Percentiles rank a stretch among this genome's conserved stretches.
phyloP scores from a whole-genome alignment of 2,888 invertebrate species.

The Anthophora plumipes region DNA sequence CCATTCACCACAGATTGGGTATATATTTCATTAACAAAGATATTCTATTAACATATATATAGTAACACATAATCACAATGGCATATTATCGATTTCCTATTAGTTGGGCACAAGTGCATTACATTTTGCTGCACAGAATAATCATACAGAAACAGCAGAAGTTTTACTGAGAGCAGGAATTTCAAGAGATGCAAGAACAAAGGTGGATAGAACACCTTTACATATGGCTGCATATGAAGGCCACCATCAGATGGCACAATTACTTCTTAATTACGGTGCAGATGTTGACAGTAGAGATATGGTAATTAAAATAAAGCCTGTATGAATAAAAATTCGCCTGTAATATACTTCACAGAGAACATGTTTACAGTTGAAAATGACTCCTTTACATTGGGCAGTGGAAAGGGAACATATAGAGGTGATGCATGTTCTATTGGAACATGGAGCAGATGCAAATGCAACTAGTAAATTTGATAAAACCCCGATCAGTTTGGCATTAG shows the following conservation, averaged over 20 bases:
- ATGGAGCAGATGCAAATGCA: conserved; percentile 90
- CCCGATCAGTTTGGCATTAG: conserved; percentile 88
- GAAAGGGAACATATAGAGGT: conserved; percentile 91
- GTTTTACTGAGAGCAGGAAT: conserved; percentile 94
- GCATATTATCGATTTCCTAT: conserved; percentile 55
- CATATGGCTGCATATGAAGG: conserved; percentile 96
- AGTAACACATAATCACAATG: not conserved
- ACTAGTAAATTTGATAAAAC: conserved; percentile 91
- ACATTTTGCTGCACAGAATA: conserved; percentile 94
- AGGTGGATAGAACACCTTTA: conserved; percentile 96
- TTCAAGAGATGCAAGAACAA: conserved; percentile 94
- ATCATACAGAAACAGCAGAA: conserved; percentile 92
- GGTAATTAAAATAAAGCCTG: conserved; percentile 82
- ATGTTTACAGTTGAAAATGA: conserved; percentile 90
- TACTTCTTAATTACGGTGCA: conserved; percentile 89
- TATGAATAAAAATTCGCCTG: not conserved
- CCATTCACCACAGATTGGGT: conserved; percentile 98
- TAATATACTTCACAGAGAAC: not conserved
- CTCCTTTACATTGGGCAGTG: conserved; percentile 97
- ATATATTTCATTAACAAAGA: conserved; percentile 66
- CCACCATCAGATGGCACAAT: conserved; percentile 90
- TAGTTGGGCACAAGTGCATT: conserved; percentile 95
- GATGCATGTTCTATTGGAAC: conserved; percentile 89
- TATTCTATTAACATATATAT: not conserved
- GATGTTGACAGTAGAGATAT: conserved; percentile 92